phyloP scores from a whole-genome alignment of 2,797 vertebrate species.

The Mormyrops attenuatus region DNA sequence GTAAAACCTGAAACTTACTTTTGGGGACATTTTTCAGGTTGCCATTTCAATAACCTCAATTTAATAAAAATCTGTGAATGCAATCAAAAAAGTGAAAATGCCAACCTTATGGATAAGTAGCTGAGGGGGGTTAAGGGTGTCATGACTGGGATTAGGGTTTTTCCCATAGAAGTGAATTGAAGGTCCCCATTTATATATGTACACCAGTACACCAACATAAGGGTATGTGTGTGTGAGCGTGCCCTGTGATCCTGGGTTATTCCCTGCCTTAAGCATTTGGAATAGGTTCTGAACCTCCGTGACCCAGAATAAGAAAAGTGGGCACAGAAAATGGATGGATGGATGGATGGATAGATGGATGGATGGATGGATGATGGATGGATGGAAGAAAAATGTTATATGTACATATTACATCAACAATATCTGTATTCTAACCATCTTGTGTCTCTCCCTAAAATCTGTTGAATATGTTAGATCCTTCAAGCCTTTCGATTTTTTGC shows the following conservation, averaged over 20 bases:
- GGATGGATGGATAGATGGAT: background rate
- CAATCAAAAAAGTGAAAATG: background rate
- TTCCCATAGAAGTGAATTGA: background rate
- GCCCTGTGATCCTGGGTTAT: background rate
- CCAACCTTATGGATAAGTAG: background rate
- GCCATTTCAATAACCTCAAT: background rate
- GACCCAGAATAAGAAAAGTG: background rate
- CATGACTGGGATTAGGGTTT: background rate
- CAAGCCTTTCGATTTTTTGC: background rate
- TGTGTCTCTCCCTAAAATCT: background rate
- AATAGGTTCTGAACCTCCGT: background rate
- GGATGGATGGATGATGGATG: background rate
- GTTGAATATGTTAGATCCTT: background rate
- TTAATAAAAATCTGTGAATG: background rate
- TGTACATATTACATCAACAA: background rate
- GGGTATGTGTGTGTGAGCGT: background rate
- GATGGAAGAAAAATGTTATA: background rate
- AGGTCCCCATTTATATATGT: background rate
- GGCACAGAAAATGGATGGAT: background rate
- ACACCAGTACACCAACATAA: background rate
- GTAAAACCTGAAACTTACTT: background rate
- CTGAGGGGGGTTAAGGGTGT: background rate
- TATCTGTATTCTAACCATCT: background rate
- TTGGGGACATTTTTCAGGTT: background rate
- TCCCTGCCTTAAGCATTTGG: background rate